Base-by-base conservation (phyloP, 2,888 invertebrate genomes). In the Bellardia pandia region DNA sequence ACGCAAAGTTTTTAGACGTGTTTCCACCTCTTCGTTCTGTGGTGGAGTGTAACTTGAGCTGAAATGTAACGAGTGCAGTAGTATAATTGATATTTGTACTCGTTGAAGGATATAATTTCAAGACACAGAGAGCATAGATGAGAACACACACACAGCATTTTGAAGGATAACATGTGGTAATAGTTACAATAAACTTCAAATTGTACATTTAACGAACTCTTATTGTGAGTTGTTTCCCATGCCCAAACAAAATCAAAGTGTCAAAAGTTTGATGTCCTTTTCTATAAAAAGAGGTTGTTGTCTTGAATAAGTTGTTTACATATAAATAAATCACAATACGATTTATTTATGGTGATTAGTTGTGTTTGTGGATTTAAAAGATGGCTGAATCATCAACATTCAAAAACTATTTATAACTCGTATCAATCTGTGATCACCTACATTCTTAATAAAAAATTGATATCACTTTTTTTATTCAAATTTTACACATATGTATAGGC, bases 1-100 rank as follows among this genome's bases (percentile, higher is more conserved):
- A 87, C 85, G 85, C 85, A 82, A 86, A 80, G 30, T 75, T 86
- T 68, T 81, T 69, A 85, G 81, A 87, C 88, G 89, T 89, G 89
- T 87, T 88, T 87, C 88, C 88, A 89, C 89, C 89, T 89, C 89
- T 88, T 88, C 85, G 86, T 89, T 89, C 86, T 86, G 88, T 88
- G 88, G 88, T 89, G 88, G 89, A 89, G 89, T 89, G 89, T 87
- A 85, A 88, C 85, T 88, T 87, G 76, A 88, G 88, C 86, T 76
- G 71, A 85, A 81, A 72, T 86, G 76, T 85, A 87, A 81, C 87
- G 87, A 87, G 87, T 87, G 80, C 85, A 87, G 74, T 85, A 81
- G 66, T 77, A 64, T 58, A 77, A 85, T 62, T 80, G 42, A 33
- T 53, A 72, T 79, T 45, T 74, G 62, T 74, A 72, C 56, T 83